Evolutionary conservation across 2,797 vertebrate genomes (phyloP).

Genomic region (Phrynocephalus vlangalii): DNA sequence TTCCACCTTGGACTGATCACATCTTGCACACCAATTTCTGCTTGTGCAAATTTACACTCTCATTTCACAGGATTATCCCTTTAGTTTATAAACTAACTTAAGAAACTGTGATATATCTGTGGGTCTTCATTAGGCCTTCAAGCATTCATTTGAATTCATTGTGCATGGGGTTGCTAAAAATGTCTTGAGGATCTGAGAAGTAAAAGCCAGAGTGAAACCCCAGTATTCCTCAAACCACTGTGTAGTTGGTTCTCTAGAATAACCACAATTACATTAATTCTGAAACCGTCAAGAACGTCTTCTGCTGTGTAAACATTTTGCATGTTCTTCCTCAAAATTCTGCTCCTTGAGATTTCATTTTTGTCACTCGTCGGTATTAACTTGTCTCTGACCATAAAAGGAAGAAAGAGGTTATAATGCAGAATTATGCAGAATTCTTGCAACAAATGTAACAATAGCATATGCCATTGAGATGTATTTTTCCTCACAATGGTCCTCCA

Average conservation of each 20-base stretch:
- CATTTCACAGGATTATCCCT: too few species aligned
- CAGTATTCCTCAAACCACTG: neutral
- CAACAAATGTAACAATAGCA: neutral
- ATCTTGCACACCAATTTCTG: too few species aligned
- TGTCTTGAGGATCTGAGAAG: neutral
- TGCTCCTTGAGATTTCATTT: slow-evolving; percentile 3
- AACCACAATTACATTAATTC: slow-evolving; percentile 13
- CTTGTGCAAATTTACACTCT: too few species aligned
- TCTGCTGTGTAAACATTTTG: neutral
- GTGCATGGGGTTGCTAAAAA: neutral
- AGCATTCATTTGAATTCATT: neutral
- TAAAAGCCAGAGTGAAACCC: neutral
- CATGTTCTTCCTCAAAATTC: slow-evolving; percentile 15
- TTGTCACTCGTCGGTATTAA: neutral
- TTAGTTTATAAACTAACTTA: too few species aligned
- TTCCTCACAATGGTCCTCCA: neutral
- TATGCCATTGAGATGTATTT: neutral
- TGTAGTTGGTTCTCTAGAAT: slow-evolving; percentile 7
- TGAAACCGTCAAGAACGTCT: neutral
- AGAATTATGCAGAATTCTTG: neutral
- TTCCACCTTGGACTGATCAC: too few species aligned
- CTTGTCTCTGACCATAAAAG: neutral
- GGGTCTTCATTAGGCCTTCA: neutral
- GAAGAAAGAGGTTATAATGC: neutral
- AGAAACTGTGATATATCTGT: too few species aligned